Evolutionary conservation across 2,888 invertebrate genomes (phyloP), one percentile per base, ranked within the genome.

Genomic region (Imbricaverruca yamaguchii): DNA sequence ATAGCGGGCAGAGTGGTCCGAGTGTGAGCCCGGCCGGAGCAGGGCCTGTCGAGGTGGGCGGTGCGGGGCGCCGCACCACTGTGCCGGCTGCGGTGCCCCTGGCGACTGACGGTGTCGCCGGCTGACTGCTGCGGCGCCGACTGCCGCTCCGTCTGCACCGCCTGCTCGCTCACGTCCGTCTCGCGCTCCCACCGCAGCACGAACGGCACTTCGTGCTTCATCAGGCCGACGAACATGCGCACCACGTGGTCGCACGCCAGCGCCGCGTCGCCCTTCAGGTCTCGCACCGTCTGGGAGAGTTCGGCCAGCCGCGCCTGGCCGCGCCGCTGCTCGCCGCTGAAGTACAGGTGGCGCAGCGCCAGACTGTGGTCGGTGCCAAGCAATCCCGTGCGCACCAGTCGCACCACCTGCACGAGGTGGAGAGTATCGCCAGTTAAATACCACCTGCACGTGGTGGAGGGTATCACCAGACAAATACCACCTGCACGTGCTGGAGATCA

Each of bases 181-280:
- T 55, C 74, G 8, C 21, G 15, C 55, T 74, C 74, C 21, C 23
- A 12, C 21, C 53, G 74, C 3, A 13, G 53, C 21, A 74, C 74
- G 74, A 74, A 74, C 55, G 74, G 55, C 74, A 74, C 53, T 0
- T 74, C 74, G 18, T 55, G 53, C 74, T 74, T 74, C 74, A 74
- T 53, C 55, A 74, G 74, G 53, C 74, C 74, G 55, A 74, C 21
- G 74, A 74, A 74, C 55, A 21, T 10, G 53, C 74, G 74, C 74
- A 74, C 55, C 74, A 74, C 74, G 53, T 74, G 74, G 53, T 74
- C 74, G 55, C 55, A 4, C 15, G 74, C 74, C 74, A 74, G 74
- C 74, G 21, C 55, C 10, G 55, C 55, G 55, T 74, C 74, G 74
- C 15, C 55, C 21, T 21, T 7, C 39, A 74, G 12, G 53, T 13